phyloP scores from a whole-genome alignment of 2,113 vertebrate genomes.

The Corythornis madagascariensis region DNA sequence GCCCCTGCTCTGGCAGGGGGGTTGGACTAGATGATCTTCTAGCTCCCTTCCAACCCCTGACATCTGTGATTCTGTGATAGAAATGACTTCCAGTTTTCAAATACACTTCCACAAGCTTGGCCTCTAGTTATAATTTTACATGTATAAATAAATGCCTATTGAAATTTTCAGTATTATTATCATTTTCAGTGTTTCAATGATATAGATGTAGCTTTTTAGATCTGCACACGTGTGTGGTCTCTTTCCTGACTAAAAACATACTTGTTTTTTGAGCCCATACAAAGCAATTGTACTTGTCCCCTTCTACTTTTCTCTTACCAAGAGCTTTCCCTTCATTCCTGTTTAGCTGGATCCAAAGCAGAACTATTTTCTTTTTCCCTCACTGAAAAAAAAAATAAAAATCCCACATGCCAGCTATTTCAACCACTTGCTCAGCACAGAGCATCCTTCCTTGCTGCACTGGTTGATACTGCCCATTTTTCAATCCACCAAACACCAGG shows the following conservation, averaged over 20 bases:
- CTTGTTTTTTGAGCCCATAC: not conserved
- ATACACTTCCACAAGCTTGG: not conserved
- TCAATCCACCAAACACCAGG: too few species aligned
- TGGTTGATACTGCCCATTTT: not conserved
- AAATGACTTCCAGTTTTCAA: not conserved
- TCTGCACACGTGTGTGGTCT: not conserved
- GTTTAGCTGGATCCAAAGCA: not conserved
- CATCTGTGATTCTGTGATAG: too few species aligned
- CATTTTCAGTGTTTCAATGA: not conserved
- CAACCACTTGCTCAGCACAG: not conserved
- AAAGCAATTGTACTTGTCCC: not conserved
- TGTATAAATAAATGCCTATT: too few species aligned
- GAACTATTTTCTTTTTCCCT: not conserved
- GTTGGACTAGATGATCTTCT: too few species aligned
- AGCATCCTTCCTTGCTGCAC: not conserved
- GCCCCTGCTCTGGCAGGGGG: too few species aligned
- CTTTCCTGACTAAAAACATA: not conserved
- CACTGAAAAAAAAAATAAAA: not conserved
- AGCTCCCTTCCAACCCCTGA: too few species aligned
- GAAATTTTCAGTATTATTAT: not conserved
- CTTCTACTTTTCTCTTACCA: not conserved
- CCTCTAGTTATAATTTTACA: rapidly evolving
- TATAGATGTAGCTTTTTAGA: not conserved
- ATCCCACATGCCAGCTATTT: rapidly evolving
- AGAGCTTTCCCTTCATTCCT: not conserved